Base-by-base conservation (phyloP, 2,797 vertebrate species). In the Gymnodraco acuticeps region DNA sequence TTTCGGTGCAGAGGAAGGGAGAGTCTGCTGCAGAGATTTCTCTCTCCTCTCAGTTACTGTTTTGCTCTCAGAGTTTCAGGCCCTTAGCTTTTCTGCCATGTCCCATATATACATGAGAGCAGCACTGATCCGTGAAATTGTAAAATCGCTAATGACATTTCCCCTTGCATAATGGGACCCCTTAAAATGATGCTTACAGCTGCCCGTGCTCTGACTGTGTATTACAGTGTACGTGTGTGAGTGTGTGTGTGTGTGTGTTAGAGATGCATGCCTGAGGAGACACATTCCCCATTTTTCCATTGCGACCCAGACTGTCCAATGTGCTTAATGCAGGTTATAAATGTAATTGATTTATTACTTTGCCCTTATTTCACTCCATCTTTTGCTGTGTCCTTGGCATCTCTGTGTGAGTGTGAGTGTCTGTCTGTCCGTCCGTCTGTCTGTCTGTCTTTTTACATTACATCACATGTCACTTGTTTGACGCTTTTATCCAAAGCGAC, bases 121-220 rank as follows among this genome's bases (percentile, higher is more conserved):
- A 10, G 69, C 90, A 79, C 56, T n/a, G 75, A 77, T 64, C 84
- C 89, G 46, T 94, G 92, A 94, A 93, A 94, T 94, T 92, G 87
- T 88, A 78, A 90, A 91, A 91, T 83, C 64, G 77, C 85, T 92
- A 90, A 91, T 88, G 89, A 88, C 84, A 83, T 91, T 91, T 90
- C 74, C 33, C 78, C 82, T 82, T 82, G 84, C 88, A 90, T 90
- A 93, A 91, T 88, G 87, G 84, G 64, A 19, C 84, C 76, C 81
- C 71, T 75, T 52, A 64, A 88, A 91, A 89, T 75, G 80, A 72
- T 75, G 85, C 85, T 84, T 83, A 84, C 70, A 86, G 82, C 81
- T 76, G 74, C 77, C 38, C 53, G 78, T 66, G 72, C 80, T 88
- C 84, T 92, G 87, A 91, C 85, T 79, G 82, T 90, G 52, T 73